phyloP scores from a whole-genome alignment of 2,888 invertebrate genomes.

The Leptinotarsa peninsularis region DNA sequence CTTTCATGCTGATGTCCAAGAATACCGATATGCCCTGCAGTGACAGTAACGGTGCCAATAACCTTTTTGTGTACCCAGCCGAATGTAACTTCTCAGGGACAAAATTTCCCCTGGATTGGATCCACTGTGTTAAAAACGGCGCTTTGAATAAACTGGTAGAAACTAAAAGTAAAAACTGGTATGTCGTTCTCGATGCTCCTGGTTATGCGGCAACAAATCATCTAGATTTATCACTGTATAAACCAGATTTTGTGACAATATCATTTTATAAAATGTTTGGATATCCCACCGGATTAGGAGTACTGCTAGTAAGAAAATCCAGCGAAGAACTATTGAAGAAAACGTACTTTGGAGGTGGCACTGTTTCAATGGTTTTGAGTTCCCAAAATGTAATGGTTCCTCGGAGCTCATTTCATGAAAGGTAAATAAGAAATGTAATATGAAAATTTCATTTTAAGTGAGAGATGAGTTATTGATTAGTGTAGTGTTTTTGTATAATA shows the following conservation, averaged over 20 bases:
- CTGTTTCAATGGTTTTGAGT: slow-evolving; percentile 86
- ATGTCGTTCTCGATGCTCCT: slow-evolving; percentile 88
- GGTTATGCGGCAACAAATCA: slow-evolving; percentile 81
- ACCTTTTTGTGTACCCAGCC: slow-evolving; percentile 88
- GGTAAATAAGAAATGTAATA: slow-evolving; percentile 67
- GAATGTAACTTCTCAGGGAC: slow-evolving; percentile 95
- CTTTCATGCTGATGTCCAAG: slow-evolving; percentile 63
- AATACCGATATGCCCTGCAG: not conserved
- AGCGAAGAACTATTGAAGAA: slow-evolving; percentile 74
- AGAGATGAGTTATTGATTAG: no score
- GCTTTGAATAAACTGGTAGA: slow-evolving; percentile 65
- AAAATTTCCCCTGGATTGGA: slow-evolving; percentile 86
- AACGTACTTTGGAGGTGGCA: slow-evolving; percentile 93
- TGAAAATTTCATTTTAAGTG: no score
- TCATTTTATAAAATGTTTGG: slow-evolving; percentile 99
- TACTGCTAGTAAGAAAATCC: slow-evolving; percentile 80
- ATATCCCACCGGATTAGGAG: slow-evolving; percentile 95
- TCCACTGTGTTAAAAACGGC: slow-evolving; percentile 74
- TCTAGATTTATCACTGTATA: slow-evolving; percentile 77
- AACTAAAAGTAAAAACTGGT: slow-evolving; percentile 70
- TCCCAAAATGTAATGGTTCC: slow-evolving; percentile 78
- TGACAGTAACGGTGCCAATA: slow-evolving; percentile 60
- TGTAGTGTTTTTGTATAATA: no score
- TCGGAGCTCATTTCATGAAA: slow-evolving; percentile 76
- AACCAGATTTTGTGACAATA: slow-evolving; percentile 90